Conservation (phyloP, 2,888 invertebrate species). For the Trichogramma dendrolimi region DNA sequence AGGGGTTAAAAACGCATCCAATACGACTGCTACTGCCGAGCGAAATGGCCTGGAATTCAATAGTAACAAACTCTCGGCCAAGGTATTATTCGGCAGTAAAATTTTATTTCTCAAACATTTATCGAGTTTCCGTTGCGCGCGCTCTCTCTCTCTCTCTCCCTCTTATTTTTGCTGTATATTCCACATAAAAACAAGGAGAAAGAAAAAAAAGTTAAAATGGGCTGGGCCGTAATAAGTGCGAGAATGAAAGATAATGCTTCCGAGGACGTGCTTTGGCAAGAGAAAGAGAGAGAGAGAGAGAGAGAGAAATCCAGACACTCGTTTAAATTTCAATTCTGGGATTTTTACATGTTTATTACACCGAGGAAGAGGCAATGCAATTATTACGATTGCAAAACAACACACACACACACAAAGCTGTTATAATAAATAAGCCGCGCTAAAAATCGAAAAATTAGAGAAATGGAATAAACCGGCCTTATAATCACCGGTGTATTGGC, state of each 20-base stretch:
- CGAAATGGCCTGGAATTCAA: constrained; percentile 46
- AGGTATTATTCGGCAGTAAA: constrained; percentile 50
- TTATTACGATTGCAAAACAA: too few relatives aligned
- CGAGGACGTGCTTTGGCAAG: background rate
- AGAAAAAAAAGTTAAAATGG: background rate
- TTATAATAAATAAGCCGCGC: too few relatives aligned
- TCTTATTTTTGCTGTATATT: too few relatives aligned
- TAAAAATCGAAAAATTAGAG: too few relatives aligned
- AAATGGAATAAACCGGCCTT: too few relatives aligned
- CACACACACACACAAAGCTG: too few relatives aligned
- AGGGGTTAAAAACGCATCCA: constrained; percentile 1
- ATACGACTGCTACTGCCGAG: background rate
- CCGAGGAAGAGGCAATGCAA: too few relatives aligned
- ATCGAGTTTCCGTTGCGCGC: constrained; percentile 37
- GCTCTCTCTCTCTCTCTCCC: too few relatives aligned
- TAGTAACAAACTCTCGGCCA: constrained; percentile 45
- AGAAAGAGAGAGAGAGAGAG: background rate
- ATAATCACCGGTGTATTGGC: background rate
- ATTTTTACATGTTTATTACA: too few relatives aligned
- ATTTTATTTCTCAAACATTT: constrained; percentile 51
- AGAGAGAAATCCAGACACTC: background rate
- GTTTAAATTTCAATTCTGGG: too few relatives aligned
- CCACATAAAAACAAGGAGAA: background rate
- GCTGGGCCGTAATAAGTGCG: constrained; percentile 5
- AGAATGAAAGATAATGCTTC: constrained; percentile 8